Conservation (phyloP, 2,888 invertebrate species). For the Timandra comae region DNA sequence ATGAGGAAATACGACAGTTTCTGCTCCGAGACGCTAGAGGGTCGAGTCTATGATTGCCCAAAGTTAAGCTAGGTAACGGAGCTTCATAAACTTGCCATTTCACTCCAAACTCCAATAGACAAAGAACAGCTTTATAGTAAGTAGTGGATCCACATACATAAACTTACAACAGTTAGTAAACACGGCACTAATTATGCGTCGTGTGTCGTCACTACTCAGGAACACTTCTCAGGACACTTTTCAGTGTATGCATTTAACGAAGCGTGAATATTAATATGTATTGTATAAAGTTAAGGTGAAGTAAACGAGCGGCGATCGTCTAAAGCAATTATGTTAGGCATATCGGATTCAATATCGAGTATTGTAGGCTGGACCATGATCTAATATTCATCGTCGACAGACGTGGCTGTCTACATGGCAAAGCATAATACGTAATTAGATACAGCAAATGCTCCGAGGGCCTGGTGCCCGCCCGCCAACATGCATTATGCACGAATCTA, state of each 20-base stretch:
- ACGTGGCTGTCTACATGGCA: constrained; percentile 62
- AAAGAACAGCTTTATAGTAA: constrained; percentile 14
- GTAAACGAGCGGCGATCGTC: constrained; percentile 14
- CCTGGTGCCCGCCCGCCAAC: constrained; percentile 41
- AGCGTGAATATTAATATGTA: constrained; percentile 14
- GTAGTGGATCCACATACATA: no score
- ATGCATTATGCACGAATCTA: constrained; percentile 71
- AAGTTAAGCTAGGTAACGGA: constrained; percentile 46
- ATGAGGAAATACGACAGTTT: constrained; percentile 75
- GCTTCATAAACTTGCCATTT: constrained; percentile 29
- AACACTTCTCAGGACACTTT: constrained; percentile 29
- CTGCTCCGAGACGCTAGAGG: constrained; percentile 45
- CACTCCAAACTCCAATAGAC: constrained; percentile 17
- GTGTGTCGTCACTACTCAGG: constrained; percentile 34
- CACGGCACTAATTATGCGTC: constrained; percentile 36
- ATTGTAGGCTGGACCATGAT: constrained; percentile 53
- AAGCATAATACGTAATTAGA: constrained; percentile 74
- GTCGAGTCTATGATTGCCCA: constrained; percentile 59
- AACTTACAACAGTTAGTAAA: constrained; percentile 9
- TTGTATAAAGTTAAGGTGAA: constrained; percentile 1
- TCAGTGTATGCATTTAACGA: constrained; percentile 14
- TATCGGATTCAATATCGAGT: constrained; percentile 50
- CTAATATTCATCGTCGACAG: constrained; percentile 71
- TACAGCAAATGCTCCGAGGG: constrained; percentile 64
- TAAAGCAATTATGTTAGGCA: constrained; percentile 40